Conservation (phyloP, 2,888 invertebrate genomes). For the Pocota personata region DNA sequence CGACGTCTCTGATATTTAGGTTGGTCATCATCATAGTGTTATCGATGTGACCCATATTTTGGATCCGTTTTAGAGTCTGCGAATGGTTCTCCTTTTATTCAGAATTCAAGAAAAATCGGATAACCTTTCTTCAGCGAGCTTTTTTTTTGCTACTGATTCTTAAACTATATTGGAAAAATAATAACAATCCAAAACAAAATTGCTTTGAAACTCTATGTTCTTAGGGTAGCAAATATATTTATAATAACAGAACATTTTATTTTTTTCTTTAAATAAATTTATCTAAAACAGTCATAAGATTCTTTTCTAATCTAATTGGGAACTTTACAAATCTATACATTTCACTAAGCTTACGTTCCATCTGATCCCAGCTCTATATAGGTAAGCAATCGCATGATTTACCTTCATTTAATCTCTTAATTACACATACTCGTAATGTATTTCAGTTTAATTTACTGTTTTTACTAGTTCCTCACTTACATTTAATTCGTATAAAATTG, state of each 20-base stretch:
- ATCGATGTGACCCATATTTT: not conserved
- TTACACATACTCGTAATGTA: too few relatives aligned
- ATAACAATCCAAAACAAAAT: not conserved
- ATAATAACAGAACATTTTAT: not conserved
- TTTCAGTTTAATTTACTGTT: slow-evolving; percentile 3
- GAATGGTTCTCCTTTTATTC: not conserved
- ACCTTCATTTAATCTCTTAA: not conserved
- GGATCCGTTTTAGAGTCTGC: not conserved
- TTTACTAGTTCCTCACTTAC: slow-evolving; percentile 35
- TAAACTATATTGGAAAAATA: not conserved
- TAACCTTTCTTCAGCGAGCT: not conserved
- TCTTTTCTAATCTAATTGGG: slow-evolving; percentile 14
- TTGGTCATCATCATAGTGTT: not conserved
- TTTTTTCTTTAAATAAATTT: not conserved
- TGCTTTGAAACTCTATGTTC: not conserved
- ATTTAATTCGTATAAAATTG: slow-evolving; percentile 65
- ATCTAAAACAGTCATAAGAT: slow-evolving; percentile 41
- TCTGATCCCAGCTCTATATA: not conserved
- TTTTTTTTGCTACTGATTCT: not conserved
- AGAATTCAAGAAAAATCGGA: not conserved
- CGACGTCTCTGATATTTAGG: not conserved
- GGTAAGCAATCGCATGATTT: not conserved
- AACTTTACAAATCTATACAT: slow-evolving; percentile 3
- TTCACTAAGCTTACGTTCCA: not conserved
- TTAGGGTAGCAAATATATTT: not conserved